phyloP scores from a whole-genome alignment of 2,797 vertebrate genomes.

The Gorsachius magnificus region DNA sequence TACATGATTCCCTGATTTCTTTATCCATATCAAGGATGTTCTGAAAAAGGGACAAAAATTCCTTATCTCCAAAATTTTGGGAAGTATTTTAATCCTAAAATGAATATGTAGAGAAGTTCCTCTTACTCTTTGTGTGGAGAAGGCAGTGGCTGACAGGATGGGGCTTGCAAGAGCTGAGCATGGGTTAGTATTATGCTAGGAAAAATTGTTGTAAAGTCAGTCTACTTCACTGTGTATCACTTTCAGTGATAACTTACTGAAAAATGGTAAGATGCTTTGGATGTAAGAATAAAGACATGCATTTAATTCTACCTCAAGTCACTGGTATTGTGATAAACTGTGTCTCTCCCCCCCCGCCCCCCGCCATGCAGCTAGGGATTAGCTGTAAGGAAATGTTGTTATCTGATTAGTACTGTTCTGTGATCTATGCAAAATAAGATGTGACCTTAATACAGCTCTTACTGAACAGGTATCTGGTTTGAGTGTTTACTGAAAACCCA shows the following conservation, averaged over 20 bases:
- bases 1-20: background rate
- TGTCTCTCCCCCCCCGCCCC: too few species aligned
- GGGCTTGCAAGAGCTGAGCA: background rate
- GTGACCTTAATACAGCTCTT: background rate
- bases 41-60: background rate
- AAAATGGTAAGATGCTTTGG: background rate
- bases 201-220: background rate
- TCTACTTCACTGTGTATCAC: background rate
- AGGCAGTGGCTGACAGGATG: background rate
- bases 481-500: background rate
- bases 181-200: background rate
- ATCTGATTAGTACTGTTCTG: background rate
- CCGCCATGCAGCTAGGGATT: background rate
- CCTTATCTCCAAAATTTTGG: background rate
- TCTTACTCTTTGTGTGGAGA: background rate
- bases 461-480: background rate
- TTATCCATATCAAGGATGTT: background rate
- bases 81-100: background rate
- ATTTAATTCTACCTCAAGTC: background rate
- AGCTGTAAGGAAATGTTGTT: background rate
- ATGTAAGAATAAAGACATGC: background rate
- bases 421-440: background rate
- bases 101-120: background rate
- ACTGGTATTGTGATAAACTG: background rate
- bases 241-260: background rate